A percentile compares a stretch with the other conserved stretches of the same genome.
phyloP scores from a whole-genome alignment of 1,140 invertebrate species.

The Coboldia fuscipes region DNA sequence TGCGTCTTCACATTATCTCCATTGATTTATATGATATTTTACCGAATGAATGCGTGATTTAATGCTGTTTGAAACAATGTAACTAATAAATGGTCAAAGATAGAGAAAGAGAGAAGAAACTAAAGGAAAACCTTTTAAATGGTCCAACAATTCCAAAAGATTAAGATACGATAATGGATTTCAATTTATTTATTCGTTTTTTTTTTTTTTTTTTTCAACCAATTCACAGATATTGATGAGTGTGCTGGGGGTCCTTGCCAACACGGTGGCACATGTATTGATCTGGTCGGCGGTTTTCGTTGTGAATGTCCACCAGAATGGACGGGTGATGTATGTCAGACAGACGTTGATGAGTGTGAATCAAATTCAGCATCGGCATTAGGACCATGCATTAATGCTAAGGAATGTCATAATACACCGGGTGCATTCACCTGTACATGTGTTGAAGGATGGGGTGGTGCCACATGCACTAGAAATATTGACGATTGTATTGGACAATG shows the following conservation, averaged over 20 bases:
- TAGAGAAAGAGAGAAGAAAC: background rate
- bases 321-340: slow-evolving; percentile 60
- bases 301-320: slow-evolving; percentile 63
- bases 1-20: too few relatives aligned
- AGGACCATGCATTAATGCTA: slow-evolving; percentile 58
- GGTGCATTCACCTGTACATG: slow-evolving; percentile 70
- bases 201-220: background rate
- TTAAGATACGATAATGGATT: slow-evolving; percentile 5
- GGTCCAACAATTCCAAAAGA: too few relatives aligned
- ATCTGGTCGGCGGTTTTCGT: slow-evolving; percentile 47
- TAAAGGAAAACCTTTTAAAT: too few relatives aligned
- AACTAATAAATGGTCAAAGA: too few relatives aligned
- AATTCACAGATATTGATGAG: slow-evolving; percentile 50
- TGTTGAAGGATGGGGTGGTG: slow-evolving; percentile 65
- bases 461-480: slow-evolving; percentile 73
- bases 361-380: slow-evolving; percentile 13
- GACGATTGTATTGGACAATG: slow-evolving; percentile 77
- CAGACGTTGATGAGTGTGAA: slow-evolving; percentile 43
- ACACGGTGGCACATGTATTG: slow-evolving; percentile 69
- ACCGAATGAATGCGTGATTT: too few relatives aligned
- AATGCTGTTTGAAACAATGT: too few relatives aligned
- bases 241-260: slow-evolving; percentile 64
- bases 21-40: too few relatives aligned
- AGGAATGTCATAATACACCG: slow-evolving; percentile 52
- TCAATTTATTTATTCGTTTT: slow-evolving; percentile 5